phyloP scores from a whole-genome alignment of 2,888 invertebrate species.

The Nycteola revayana region DNA sequence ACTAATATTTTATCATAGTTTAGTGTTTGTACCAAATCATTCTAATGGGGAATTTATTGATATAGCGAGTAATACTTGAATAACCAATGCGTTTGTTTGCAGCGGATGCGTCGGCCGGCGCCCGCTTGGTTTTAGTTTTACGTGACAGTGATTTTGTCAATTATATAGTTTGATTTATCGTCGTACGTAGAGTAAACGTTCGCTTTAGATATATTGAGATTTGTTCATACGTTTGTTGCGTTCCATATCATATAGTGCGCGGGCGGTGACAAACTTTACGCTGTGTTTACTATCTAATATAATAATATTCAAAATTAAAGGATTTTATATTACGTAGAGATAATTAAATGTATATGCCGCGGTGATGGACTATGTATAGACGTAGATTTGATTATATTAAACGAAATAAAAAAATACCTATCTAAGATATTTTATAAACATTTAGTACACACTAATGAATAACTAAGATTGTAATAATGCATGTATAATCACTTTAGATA shows the following conservation, averaged over 20 bases:
- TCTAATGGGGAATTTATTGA: slow-evolving; percentile 53
- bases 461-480: slow-evolving; percentile 57
- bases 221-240: slow-evolving; percentile 54
- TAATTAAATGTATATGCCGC: slow-evolving; percentile 59
- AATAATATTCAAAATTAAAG: slow-evolving; percentile 54
- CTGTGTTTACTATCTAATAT: slow-evolving; percentile 60
- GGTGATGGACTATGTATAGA: slow-evolving; percentile 70
- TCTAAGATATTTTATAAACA: slow-evolving; percentile 62
- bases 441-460: slow-evolving; percentile 65
- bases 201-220: slow-evolving; percentile 55
- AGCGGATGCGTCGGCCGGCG: slow-evolving; percentile 5
- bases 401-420: slow-evolving; percentile 49
- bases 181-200: slow-evolving; percentile 32
- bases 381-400: slow-evolving; percentile 61
- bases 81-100: slow-evolving; percentile 17
- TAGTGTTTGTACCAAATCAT: slow-evolving; percentile 77
- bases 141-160: slow-evolving; percentile 68
- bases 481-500: slow-evolving; percentile 70
- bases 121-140: slow-evolving; percentile 43
- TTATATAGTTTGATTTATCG: slow-evolving; percentile 54
- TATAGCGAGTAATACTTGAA: slow-evolving; percentile 25
- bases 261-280: slow-evolving; percentile 48
- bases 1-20: slow-evolving; percentile 78
- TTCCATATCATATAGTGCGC: slow-evolving; percentile 62
- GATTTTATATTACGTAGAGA: slow-evolving; percentile 57